Percentiles rank a stretch among this genome's conserved stretches.
Evolutionary conservation across 2,888 invertebrate genomes (phyloP).

Genomic region (Eupithecia subumbrata): DNA sequence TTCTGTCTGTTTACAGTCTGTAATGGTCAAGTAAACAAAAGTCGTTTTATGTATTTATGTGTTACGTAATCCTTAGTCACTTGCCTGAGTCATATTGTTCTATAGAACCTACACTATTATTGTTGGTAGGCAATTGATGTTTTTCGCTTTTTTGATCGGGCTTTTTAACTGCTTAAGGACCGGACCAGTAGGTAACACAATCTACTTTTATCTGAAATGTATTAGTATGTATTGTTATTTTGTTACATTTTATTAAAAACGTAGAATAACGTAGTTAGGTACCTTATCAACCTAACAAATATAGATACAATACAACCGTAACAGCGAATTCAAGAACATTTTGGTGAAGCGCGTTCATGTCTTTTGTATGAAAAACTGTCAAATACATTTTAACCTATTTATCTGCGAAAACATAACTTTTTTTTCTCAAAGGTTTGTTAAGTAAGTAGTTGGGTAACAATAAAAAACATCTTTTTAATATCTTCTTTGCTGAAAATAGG

Average conservation of each 20-base stretch:
- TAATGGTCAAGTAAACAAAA: constrained; percentile 14
- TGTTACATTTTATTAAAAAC: background rate
- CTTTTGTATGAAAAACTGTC: background rate
- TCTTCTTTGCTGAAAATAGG: background rate
- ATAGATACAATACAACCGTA: background rate
- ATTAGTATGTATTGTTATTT: background rate
- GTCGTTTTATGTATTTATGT: constrained; percentile 17
- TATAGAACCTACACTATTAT: constrained; percentile 17
- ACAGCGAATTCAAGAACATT: background rate
- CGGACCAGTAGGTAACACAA: background rate
- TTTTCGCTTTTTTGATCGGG: background rate
- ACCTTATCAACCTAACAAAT: background rate
- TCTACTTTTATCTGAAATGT: background rate
- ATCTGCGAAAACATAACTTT: background rate
- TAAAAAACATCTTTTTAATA: background rate
- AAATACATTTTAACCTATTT: background rate
- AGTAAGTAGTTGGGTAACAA: background rate
- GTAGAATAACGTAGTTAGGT: background rate
- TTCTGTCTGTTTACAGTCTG: background rate
- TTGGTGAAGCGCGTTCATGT: background rate
- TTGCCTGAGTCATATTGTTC: constrained; percentile 35
- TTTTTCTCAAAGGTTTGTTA: background rate
- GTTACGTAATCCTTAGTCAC: constrained; percentile 38
- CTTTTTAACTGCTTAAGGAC: background rate
- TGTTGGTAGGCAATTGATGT: background rate